A percentile compares a stretch with the other conserved stretches of the same genome.
phyloP scores from a whole-genome alignment of 2,888 invertebrate genomes.

The Drosophila tanythrix region DNA sequence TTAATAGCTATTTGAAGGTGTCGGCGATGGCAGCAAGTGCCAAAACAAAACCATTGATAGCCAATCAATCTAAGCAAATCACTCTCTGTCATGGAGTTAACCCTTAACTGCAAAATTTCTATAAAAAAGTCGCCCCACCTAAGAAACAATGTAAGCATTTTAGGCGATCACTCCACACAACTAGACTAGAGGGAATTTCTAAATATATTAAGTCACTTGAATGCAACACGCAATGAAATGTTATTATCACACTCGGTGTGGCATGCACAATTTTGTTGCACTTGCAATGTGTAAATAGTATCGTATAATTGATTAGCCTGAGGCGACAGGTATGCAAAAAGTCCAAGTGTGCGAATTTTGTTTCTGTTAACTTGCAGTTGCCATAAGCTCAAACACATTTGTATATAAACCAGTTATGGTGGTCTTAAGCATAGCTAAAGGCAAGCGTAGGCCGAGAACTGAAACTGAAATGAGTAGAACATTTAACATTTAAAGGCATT shows the following conservation, averaged over 20 bases:
- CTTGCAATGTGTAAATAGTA: slow-evolving; percentile 35
- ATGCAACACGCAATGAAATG: slow-evolving; percentile 32
- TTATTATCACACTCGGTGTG: slow-evolving; percentile 21
- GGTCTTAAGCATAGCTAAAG: neutral
- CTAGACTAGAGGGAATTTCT: slow-evolving; percentile 2
- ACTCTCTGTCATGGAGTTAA: neutral
- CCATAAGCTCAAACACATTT: neutral
- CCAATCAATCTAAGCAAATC: slow-evolving; percentile 30
- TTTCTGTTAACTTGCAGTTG: neutral
- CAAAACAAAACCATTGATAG: slow-evolving; percentile 54
- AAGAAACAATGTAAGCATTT: slow-evolving; percentile 1
- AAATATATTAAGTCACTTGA: slow-evolving; percentile 19
- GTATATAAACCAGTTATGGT: neutral
- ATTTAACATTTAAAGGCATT: neutral
- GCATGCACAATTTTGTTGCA: slow-evolving; percentile 22
- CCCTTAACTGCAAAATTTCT: neutral
- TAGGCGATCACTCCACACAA: neutral
- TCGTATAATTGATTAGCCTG: slow-evolving; percentile 21
- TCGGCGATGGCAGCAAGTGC: slow-evolving; percentile 67
- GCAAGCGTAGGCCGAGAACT: neutral
- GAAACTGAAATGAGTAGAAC: too few relatives aligned
- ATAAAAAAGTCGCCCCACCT: neutral
- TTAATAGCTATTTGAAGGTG: slow-evolving; percentile 70
- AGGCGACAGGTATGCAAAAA: slow-evolving; percentile 21
- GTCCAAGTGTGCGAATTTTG: slow-evolving; percentile 16